Base-by-base conservation (phyloP, 2,797 vertebrate species). In the Enteromius anoplus region DNA sequence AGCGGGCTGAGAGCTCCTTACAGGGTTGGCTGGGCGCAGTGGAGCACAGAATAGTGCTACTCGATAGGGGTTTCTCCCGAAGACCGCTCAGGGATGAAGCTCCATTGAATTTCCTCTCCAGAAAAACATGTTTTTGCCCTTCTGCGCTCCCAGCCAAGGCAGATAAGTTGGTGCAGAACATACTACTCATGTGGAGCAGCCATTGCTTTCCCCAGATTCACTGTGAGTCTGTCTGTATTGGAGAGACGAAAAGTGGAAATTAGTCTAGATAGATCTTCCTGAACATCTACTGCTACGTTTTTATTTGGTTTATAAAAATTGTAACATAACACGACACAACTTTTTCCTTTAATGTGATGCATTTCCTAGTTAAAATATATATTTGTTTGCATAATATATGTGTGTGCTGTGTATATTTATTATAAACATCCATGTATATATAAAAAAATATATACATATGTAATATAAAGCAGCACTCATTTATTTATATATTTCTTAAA, bases 51-150 rank as follows among this genome's bases (percentile, higher is more conserved):
- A 87, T 85, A 84, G 86, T 87, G 92, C 86, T 90, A 91, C 87
- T 86, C 91, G 90, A 92, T 92, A 90, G 82, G 75, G 83, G 83
- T 75, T 83, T 83, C 69, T 60, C 78, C 58, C 10, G 8, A 17
- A 26, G n/a, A 60, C 65, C n/a, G 26, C 81, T 71, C 15, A 37
- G 75, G 75, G 65, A 70, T 71, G 89, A 87, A 89, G 90, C 91
- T 88, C 83, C 90, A 92, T 93, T 91, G 91, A 89, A 89, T 91
- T 93, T 92, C 88, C 66, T 88, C 86, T 81, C 84, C 80, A 29
- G 51, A 65, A 79, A 77, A 40, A 65, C 71, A 65, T 80, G 81
- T 79, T 85, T 64, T 81, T 83, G 84, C 75, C 85, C 85, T 85
- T 76, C 80, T 75, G 65, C 19, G 14, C 79, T 76, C 86, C 21